These are phyloP conservation scores for Crematogaster levior DNA, from an alignment of 2,888 invertebrate species.

Conservation along the genomic window DNA sequence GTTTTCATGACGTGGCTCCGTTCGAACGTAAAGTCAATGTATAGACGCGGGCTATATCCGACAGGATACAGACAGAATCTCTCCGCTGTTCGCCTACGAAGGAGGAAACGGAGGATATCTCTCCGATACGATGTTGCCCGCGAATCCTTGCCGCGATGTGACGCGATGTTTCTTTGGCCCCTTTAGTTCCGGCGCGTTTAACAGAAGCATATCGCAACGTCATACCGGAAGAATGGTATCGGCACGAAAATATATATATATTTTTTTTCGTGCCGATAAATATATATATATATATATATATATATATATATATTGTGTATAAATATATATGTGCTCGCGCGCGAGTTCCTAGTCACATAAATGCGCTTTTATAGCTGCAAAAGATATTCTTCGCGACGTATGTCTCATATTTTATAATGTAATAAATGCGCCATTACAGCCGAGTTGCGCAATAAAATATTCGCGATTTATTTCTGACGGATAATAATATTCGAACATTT, in stretches of 20 bases:
- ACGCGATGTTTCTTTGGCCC: slow-evolving; percentile 56
- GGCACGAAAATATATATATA: slow-evolving; percentile 18
- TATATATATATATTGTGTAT: neutral
- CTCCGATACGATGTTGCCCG: slow-evolving; percentile 39
- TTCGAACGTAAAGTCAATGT: slow-evolving; percentile 56
- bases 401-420: slow-evolving; percentile 38
- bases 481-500: neutral
- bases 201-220: slow-evolving; percentile 57
- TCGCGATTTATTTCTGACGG: neutral
- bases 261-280: too few species aligned
- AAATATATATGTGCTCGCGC: neutral
- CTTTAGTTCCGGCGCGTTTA: slow-evolving; percentile 65
- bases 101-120: slow-evolving; percentile 51
- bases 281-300: neutral
- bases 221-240: slow-evolving; percentile 44
- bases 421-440: slow-evolving; percentile 20
- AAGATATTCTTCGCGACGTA: slow-evolving; percentile 21
- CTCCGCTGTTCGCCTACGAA: slow-evolving; percentile 2
- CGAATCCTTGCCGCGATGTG: slow-evolving; percentile 31
- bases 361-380: slow-evolving; percentile 29
- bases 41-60: slow-evolving; percentile 42
- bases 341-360: neutral
- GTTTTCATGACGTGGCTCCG: slow-evolving; percentile 34
- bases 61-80: slow-evolving; percentile 58
- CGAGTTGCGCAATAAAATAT: slow-evolving; percentile 20